phyloP scores from a whole-genome alignment of 1,140 invertebrate species.

The Drosophila baimaii region DNA sequence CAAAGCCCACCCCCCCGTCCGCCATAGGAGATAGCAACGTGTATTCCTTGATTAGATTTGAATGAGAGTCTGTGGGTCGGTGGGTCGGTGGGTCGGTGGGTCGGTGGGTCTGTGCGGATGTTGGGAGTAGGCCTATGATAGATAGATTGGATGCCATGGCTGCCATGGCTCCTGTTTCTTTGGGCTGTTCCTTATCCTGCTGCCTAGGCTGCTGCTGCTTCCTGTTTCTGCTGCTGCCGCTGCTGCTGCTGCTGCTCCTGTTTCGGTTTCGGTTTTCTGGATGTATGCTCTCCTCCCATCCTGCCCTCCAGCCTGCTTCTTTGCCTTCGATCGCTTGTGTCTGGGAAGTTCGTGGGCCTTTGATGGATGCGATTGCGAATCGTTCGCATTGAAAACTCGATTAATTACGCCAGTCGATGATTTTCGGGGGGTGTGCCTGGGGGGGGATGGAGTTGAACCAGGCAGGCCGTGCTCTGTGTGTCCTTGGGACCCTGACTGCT shows the following conservation, averaged over 20 bases:
- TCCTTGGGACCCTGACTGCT: background rate
- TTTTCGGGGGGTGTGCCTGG: conserved; percentile 29
- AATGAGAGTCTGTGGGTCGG: conserved; percentile 56
- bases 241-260: background rate
- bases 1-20: too few species aligned
- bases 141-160: conserved; percentile 50
- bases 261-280: conserved; percentile 10
- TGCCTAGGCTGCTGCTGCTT: background rate
- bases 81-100: conserved; percentile 11
- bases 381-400: conserved; percentile 48
- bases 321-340: conserved; percentile 6
- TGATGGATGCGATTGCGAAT: conserved; percentile 56
- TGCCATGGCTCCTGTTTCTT: conserved; percentile 19
- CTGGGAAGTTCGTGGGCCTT: conserved; percentile 20
- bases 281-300: background rate
- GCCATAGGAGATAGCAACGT: conserved; percentile 57
- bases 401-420: conserved; percentile 50
- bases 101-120: too few species aligned
- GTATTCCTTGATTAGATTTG: conserved; percentile 71
- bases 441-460: too few species aligned
- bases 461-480: conserved; percentile 2
- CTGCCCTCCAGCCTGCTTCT: background rate
- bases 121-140: conserved; percentile 52
- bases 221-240: background rate
- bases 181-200: background rate